Evolutionary conservation across 2,113 vertebrate genomes (phyloP).

Genomic region (Cyanoramphus novaezelandiae): DNA sequence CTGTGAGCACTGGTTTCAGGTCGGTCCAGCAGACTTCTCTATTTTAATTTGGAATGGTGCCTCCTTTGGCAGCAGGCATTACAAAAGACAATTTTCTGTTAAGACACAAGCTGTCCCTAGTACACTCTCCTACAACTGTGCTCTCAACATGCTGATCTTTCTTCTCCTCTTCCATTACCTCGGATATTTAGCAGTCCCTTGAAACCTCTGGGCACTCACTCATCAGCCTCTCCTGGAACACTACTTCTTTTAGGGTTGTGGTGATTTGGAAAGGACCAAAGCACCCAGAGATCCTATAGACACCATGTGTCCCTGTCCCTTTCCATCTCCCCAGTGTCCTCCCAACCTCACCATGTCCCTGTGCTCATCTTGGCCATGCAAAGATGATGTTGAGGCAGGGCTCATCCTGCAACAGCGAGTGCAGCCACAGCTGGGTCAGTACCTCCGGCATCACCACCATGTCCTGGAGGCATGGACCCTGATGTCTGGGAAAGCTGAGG

Average conservation of each 20-base stretch:
- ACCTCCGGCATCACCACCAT: background rate
- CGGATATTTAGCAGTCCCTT: background rate
- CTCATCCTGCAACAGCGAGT: background rate
- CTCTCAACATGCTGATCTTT: background rate
- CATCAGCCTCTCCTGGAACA: background rate
- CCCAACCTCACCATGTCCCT: background rate
- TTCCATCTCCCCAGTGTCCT: background rate
- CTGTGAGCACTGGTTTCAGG: background rate
- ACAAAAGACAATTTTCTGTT: constrained; percentile 9
- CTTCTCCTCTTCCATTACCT: background rate
- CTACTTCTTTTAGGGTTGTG: background rate
- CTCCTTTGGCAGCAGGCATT: constrained; percentile 18
- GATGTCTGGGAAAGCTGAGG: background rate
- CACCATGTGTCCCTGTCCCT: background rate
- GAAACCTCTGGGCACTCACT: background rate
- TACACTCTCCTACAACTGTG: background rate
- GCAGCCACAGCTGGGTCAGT: background rate
- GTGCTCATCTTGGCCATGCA: background rate
- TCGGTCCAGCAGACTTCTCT: background rate
- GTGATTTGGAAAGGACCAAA: constrained; percentile 2
- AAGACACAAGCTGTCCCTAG: background rate
- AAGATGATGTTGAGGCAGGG: background rate
- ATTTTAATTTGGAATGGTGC: constrained; percentile 9
- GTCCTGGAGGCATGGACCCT: background rate
- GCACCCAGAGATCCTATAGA: background rate